A percentile compares a stretch with the other conserved stretches of the same genome.
Evolutionary conservation across 1,140 invertebrate genomes (phyloP).

Genomic region (fruit fly (Drosophila melanogaster)): Release_6_plus_ISO1_MT NT_033777.3:11569001-11569500

Average conservation of each 20-base stretch:
- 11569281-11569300: constrained; percentile 5
- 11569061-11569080: too few relatives aligned
- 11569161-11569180: constrained; percentile 36
- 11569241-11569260: constrained; percentile 20
- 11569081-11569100: too few relatives aligned
- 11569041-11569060: neutral
- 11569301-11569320: constrained; percentile 21
- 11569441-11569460: neutral
- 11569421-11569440: neutral
- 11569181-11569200: constrained; percentile 7
- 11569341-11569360: neutral
- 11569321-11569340: neutral
- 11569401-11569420: constrained; percentile 22
- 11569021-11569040: neutral
- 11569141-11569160: constrained; percentile 7
- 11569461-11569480: constrained; percentile 25
- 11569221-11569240: constrained; percentile 43
- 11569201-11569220: constrained; percentile 12
- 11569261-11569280: neutral
- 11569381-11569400: constrained; percentile 13
- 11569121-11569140: neutral
- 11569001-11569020: constrained; percentile 41
- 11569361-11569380: constrained; percentile 28
- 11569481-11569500: constrained; percentile 15
- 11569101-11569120: neutral